Percentiles rank a stretch among this genome's conserved stretches.
Conservation (phyloP, 2,888 invertebrate species). For the Drosophila sordidapex region DNA sequence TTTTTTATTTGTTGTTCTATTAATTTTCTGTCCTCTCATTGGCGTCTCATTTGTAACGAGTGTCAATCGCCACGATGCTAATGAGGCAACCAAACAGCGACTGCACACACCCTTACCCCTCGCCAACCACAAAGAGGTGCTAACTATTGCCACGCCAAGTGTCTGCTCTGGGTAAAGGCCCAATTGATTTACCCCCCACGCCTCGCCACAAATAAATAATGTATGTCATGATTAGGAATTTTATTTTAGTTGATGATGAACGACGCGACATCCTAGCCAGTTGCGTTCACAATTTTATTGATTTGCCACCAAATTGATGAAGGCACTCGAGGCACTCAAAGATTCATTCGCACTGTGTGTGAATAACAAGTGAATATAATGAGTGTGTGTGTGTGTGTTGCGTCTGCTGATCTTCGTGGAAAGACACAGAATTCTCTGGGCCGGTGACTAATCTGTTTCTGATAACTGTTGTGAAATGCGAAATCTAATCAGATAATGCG, state of each 20-base stretch:
- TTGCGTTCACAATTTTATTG: not conserved
- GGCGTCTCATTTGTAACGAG: constrained; percentile 43
- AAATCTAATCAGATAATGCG: constrained; percentile 36
- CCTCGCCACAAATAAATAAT: not conserved
- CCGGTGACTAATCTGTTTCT: constrained; percentile 16
- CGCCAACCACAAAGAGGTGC: constrained; percentile 7
- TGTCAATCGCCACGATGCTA: constrained; percentile 49
- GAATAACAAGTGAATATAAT: constrained; percentile 21
- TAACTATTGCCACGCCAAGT: constrained; percentile 6
- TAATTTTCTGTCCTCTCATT: constrained; percentile 46
- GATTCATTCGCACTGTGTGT: constrained; percentile 29
- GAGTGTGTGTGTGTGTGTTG: not conserved
- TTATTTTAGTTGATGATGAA: not conserved
- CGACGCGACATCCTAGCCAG: not conserved
- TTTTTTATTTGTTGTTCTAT: not conserved
- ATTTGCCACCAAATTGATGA: not conserved
- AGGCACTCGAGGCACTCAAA: constrained; percentile 6
- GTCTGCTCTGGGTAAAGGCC: constrained; percentile 30
- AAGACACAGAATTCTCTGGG: constrained; percentile 14
- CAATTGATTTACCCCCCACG: constrained; percentile 21
- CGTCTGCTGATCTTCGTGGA: constrained; percentile 5
- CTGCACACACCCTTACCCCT: not conserved
- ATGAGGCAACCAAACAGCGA: constrained; percentile 37
- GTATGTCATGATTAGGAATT: constrained; percentile 17
- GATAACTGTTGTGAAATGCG: constrained; percentile 39